Evolutionary conservation across 2,888 invertebrate genomes (phyloP).

Genomic region (Drosophila bunnanda): DNA sequence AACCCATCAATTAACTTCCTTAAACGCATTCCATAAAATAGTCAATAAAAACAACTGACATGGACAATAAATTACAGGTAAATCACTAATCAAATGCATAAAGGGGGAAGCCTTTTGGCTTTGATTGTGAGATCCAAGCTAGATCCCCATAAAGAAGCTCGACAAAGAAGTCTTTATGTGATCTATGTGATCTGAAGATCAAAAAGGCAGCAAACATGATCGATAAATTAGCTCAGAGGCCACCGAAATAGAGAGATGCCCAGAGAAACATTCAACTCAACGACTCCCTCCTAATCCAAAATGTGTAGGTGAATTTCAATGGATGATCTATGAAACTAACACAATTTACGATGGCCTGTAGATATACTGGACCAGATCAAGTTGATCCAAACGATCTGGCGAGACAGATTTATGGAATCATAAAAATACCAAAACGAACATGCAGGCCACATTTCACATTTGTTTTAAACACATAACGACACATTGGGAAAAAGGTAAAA

Average conservation of each 20-base stretch:
- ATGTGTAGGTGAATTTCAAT: constrained; percentile 32
- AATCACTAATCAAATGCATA: constrained; percentile 11
- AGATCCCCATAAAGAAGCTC: constrained; percentile 1
- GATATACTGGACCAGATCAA: constrained; percentile 47
- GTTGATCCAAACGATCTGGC: constrained; percentile 56
- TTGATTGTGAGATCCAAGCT: not conserved
- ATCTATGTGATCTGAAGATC: constrained; percentile 26
- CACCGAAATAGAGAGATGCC: constrained; percentile 5
- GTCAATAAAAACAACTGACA: not conserved
- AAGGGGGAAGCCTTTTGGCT: not conserved
- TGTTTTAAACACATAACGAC: constrained; percentile 69
- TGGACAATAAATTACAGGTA: not conserved
- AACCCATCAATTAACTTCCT: not conserved
- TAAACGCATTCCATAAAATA: not conserved
- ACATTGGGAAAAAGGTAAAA: constrained; percentile 72
- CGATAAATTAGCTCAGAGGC: constrained; percentile 21
- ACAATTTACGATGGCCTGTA: constrained; percentile 54
- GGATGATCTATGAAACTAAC: constrained; percentile 52
- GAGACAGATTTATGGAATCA: constrained; percentile 65
- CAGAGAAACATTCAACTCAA: constrained; percentile 1
- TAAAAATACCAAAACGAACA: constrained; percentile 59
- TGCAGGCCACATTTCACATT: constrained; percentile 53
- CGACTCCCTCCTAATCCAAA: constrained; percentile 6
- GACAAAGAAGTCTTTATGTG: not conserved
- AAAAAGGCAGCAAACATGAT: constrained; percentile 16